phyloP scores from a whole-genome alignment of 1,140 invertebrate genomes.

The Drosophila fuyamai region DNA sequence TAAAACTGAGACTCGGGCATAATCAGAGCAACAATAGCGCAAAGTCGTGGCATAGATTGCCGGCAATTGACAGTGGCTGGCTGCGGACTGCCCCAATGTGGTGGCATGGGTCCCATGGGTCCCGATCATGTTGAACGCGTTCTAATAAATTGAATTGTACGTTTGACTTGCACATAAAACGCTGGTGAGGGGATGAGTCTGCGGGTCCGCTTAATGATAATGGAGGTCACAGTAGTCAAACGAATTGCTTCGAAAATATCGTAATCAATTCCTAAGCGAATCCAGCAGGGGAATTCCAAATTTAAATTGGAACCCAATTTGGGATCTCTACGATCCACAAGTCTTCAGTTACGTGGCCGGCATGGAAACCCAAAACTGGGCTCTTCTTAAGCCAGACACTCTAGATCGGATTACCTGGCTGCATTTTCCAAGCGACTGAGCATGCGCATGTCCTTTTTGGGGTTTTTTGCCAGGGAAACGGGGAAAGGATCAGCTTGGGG shows the following conservation, averaged over 20 bases:
- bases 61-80: slow-evolving; percentile 50
- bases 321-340: slow-evolving; percentile 19
- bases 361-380: slow-evolving; percentile 59
- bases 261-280: slow-evolving; percentile 72
- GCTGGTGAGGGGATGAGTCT: slow-evolving; percentile 1
- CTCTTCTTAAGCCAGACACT: slow-evolving; percentile 45
- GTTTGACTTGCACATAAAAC: slow-evolving; percentile 65
- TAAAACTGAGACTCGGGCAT: slow-evolving; percentile 40
- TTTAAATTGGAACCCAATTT: slow-evolving; percentile 63
- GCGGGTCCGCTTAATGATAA: slow-evolving; percentile 71
- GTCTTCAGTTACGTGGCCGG: slow-evolving; percentile 52
- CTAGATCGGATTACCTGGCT: slow-evolving; percentile 71
- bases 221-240: slow-evolving; percentile 81
- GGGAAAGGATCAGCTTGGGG: slow-evolving; percentile 38
- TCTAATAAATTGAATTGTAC: slow-evolving; percentile 84
- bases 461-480: slow-evolving; percentile 28
- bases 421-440: slow-evolving; percentile 78
- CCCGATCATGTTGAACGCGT: slow-evolving; percentile 66
- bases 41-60: slow-evolving; percentile 63
- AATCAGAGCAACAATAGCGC: slow-evolving; percentile 44
- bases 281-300: slow-evolving; percentile 26
- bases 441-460: slow-evolving; percentile 71
- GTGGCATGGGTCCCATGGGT: slow-evolving; percentile 29
- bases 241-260: slow-evolving; percentile 77
- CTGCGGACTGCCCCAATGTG: slow-evolving; percentile 37